Percentiles rank a stretch among this genome's conserved stretches.
Conservation (phyloP, 2,888 invertebrate species). For the Neria commutata region DNA sequence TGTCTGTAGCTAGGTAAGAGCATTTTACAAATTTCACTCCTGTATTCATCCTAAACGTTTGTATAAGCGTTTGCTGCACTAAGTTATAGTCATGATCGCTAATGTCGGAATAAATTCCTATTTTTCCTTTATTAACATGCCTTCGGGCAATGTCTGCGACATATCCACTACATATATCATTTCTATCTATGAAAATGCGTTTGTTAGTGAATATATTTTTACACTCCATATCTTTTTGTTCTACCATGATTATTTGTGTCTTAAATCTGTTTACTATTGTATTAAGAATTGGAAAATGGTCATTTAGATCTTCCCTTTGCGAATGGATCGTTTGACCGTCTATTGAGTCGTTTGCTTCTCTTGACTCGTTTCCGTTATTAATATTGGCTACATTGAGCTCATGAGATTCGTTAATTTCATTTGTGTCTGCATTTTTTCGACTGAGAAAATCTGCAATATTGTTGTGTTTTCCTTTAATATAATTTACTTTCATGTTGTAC, state of each 20-base stretch:
- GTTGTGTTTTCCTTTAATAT: conserved; percentile 13
- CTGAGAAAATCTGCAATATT: conserved; percentile 4
- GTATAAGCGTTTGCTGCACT: not conserved
- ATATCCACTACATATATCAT: not conserved
- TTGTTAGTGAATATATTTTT: too few relatives aligned
- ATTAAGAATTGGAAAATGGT: too few relatives aligned
- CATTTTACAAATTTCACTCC: conserved; percentile 9
- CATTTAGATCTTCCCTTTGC: too few relatives aligned
- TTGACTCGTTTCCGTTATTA: too few relatives aligned
- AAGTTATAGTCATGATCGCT: not conserved
- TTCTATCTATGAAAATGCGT: too few relatives aligned
- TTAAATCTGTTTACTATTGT: too few relatives aligned
- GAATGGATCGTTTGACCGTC: too few relatives aligned
- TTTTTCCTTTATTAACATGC: conserved; percentile 1
- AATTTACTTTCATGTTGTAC: conserved; percentile 39
- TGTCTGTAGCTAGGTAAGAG: conserved; percentile 8
- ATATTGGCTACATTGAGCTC: too few relatives aligned
- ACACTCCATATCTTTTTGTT: too few relatives aligned
- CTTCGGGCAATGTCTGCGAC: not conserved
- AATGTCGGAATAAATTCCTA: not conserved
- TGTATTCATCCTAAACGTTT: not conserved
- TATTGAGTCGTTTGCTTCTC: too few relatives aligned
- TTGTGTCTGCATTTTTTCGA: conserved; percentile 20
- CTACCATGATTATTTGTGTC: too few relatives aligned
- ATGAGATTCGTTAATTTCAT: conserved; percentile 12